Evolutionary conservation across 2,113 vertebrate species (phyloP).

Genomic region (Neofelis nebulosa): DNA sequence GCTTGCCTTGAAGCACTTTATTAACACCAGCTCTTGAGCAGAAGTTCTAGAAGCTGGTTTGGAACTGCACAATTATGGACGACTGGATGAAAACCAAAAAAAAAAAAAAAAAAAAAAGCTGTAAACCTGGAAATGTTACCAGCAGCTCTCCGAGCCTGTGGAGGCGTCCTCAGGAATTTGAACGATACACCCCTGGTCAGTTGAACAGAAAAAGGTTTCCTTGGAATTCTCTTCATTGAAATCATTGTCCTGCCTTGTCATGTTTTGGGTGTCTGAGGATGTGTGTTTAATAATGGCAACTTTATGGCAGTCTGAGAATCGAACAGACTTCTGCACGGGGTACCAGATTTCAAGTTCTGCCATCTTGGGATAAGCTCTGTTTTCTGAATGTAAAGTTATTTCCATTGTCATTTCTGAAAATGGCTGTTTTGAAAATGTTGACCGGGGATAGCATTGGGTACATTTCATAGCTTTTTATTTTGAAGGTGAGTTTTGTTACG

Average conservation of each 20-base stretch:
- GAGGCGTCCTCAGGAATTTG: background rate
- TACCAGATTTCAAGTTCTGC: background rate
- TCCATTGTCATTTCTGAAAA: background rate
- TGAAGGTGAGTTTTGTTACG: slow-evolving; percentile 47
- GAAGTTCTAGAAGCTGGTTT: background rate
- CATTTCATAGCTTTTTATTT: slow-evolving; percentile 51
- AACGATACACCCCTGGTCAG: background rate
- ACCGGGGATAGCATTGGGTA: background rate
- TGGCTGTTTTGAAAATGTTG: background rate
- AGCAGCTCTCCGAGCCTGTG: fast-evolving
- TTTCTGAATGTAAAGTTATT: slow-evolving; percentile 26
- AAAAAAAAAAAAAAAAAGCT: background rate
- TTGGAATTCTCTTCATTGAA: background rate
- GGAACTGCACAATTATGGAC: background rate
- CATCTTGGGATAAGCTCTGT: background rate
- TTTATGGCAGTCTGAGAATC: fast-evolving
- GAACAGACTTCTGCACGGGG: background rate
- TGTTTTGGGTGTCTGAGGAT: no score
- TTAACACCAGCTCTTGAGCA: background rate
- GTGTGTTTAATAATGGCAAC: background rate
- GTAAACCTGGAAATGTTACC: fast-evolving
- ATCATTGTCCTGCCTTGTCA: no score
- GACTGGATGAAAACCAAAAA: background rate
- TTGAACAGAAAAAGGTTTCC: background rate
- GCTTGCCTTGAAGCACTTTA: fast-evolving